A percentile compares a stretch with the other conserved stretches of the same genome.
Evolutionary conservation across 30 jellyfish, hydroid and myxozoan species (phyloP).

Genomic region (Thelohanellus kitauei): DNA sequence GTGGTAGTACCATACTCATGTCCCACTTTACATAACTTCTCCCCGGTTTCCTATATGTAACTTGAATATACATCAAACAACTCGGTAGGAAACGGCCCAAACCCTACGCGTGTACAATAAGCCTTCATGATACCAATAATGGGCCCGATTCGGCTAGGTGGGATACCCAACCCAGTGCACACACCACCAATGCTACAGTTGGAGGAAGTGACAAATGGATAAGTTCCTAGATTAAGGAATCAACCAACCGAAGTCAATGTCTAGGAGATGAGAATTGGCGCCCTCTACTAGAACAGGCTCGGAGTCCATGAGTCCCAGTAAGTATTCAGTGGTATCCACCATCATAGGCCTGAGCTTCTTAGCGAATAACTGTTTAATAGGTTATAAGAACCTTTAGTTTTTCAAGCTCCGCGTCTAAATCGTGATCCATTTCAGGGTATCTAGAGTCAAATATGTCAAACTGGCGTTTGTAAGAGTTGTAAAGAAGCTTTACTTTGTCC

Average conservation of each 20-base stretch:
- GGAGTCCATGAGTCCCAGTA: constrained; percentile 16
- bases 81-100: constrained; percentile 84
- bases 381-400: constrained; percentile 15
- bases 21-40: constrained; percentile 36
- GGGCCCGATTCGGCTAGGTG: constrained; percentile 21
- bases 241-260: constrained; percentile 70
- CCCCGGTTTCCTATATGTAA: constrained; percentile 32
- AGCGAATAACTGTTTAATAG: constrained; percentile 19
- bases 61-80: constrained; percentile 26
- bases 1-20: constrained; percentile 92
- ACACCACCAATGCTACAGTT: constrained; percentile 76
- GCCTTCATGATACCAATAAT: constrained; percentile 78
- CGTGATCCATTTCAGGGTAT: constrained; percentile 38
- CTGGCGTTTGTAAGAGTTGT: too few species aligned
- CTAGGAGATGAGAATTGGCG: constrained; percentile 86
- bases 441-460: constrained; percentile 8
- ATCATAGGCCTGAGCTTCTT: constrained; percentile 59
- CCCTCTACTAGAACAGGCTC: constrained; percentile 71
- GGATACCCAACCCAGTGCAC: constrained; percentile 86
- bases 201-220: constrained; percentile 92
- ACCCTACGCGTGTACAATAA: constrained; percentile 80
- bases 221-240: constrained; percentile 23
- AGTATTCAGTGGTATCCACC: constrained; percentile 27
- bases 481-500: too few species aligned
- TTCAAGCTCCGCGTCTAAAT: constrained; percentile 28